A percentile compares a stretch with the other conserved stretches of the same genome.
phyloP scores from a whole-genome alignment of 2,888 invertebrate genomes.

The Scaptomyza parva region DNA sequence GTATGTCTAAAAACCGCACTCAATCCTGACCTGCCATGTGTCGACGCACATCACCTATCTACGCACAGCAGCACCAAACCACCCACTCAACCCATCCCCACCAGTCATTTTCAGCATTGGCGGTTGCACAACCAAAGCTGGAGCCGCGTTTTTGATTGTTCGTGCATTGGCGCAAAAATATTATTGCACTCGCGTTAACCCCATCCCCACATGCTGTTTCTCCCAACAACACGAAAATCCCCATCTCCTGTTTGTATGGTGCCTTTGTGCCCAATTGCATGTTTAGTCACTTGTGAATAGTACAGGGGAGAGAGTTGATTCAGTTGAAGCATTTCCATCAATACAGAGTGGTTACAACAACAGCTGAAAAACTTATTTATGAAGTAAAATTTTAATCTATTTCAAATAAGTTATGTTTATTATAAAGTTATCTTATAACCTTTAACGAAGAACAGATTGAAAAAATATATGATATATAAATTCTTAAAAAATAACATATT shows the following conservation, averaged over 20 bases:
- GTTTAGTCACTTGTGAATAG: conserved; percentile 48
- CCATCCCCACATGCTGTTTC: conserved; percentile 26
- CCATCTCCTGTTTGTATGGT: background rate
- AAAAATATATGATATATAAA: no score
- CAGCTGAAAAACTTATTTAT: no score
- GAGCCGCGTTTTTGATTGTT: conserved; percentile 57
- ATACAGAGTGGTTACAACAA: conserved; percentile 3
- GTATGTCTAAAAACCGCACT: conserved; percentile 43
- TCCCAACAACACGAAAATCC: conserved; percentile 1
- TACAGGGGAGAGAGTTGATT: background rate
- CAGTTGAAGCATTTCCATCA: background rate
- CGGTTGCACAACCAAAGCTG: conserved; percentile 54
- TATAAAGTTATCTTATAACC: no score
- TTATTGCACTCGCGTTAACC: conserved; percentile 59
- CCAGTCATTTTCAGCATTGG: conserved; percentile 42
- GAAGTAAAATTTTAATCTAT: no score
- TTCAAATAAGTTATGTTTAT: no score
- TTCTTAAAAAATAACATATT: no score
- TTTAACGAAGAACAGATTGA: no score
- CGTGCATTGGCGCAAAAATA: conserved; percentile 56
- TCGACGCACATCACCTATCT: conserved; percentile 45
- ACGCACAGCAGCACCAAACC: conserved; percentile 2
- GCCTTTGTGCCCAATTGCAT: conserved; percentile 36
- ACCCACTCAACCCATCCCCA: background rate
- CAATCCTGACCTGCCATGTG: conserved; percentile 64